Evolutionary conservation across 2,113 vertebrate genomes (phyloP).

Genomic region (Mormyrus iriodes): DNA sequence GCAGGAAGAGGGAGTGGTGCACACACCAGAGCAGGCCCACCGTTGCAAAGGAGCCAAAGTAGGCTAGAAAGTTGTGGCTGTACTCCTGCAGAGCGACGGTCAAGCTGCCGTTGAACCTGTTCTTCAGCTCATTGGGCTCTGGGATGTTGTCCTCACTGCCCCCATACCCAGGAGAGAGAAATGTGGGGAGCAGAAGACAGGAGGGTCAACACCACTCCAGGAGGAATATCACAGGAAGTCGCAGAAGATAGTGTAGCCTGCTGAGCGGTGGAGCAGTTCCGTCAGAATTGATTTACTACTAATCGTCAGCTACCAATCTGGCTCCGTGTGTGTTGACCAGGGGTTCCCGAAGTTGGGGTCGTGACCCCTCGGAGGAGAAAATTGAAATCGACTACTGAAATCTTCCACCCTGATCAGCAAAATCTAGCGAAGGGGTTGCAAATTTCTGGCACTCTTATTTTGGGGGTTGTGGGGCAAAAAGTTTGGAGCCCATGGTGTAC

Average conservation of each 20-base stretch:
- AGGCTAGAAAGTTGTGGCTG: conserved; percentile 81
- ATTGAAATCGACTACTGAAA: not conserved
- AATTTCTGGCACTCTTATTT: not conserved
- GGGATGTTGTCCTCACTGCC: conserved; percentile 84
- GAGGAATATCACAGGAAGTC: not conserved
- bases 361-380: not conserved
- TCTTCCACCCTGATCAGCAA: not conserved
- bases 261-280: not conserved
- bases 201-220: not conserved
- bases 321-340: not conserved
- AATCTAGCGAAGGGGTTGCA: not conserved
- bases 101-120: conserved; percentile 68
- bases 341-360: not conserved
- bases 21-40: conserved; percentile 92
- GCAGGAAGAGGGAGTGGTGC: conserved; percentile 91
- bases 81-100: conserved; percentile 68
- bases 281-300: not conserved
- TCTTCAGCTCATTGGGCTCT: conserved; percentile 58
- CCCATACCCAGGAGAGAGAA: conserved; percentile 15
- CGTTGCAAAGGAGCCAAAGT: conserved; percentile 87
- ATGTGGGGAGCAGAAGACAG: not conserved
- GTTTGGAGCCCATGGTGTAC: too few species aligned
- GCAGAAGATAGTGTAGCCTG: not conserved
- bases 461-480: not conserved
- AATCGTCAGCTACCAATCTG: not conserved